A percentile compares a stretch with the other conserved stretches of the same genome.
Evolutionary conservation across 2,113 vertebrate species (phyloP).

Genomic region (Eonycteris spelaea): DNA sequence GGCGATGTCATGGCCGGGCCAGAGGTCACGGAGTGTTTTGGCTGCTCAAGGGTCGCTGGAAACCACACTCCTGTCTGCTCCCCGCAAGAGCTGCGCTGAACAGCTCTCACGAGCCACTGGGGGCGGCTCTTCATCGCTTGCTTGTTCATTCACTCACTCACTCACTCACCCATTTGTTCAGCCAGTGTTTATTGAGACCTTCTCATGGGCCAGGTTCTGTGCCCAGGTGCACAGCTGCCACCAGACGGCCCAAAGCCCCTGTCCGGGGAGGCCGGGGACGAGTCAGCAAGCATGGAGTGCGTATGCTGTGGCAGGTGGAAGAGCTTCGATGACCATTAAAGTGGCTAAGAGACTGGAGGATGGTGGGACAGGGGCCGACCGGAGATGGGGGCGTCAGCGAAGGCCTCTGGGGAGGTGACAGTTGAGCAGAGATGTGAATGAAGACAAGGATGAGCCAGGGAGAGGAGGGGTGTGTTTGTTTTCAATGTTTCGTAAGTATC

Average conservation of each 20-base stretch:
- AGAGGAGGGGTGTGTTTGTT: neutral
- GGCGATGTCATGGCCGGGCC: accelerated
- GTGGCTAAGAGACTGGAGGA: neutral
- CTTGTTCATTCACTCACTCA: neutral
- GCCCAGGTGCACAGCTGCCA: neutral
- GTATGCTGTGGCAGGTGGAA: accelerated
- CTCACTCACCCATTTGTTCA: neutral
- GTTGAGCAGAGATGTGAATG: neutral
- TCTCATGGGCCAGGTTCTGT: accelerated
- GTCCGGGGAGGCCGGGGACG: accelerated
- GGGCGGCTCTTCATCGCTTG: neutral
- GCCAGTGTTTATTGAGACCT: accelerated
- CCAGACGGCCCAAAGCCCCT: neutral
- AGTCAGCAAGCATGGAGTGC: accelerated
- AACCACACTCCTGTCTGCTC: slow-evolving; percentile 15
- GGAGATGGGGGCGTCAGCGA: neutral
- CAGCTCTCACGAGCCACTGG: accelerated
- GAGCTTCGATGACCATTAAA: accelerated
- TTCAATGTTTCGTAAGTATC: neutral
- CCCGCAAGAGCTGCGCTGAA: neutral
- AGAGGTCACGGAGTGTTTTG: neutral
- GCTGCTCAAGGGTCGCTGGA: neutral
- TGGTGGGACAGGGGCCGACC: neutral
- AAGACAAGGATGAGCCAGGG: neutral
- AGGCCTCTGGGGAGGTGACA: neutral